Base-by-base conservation (phyloP, 2,888 invertebrate genomes). In the Geophilus truncorum region DNA sequence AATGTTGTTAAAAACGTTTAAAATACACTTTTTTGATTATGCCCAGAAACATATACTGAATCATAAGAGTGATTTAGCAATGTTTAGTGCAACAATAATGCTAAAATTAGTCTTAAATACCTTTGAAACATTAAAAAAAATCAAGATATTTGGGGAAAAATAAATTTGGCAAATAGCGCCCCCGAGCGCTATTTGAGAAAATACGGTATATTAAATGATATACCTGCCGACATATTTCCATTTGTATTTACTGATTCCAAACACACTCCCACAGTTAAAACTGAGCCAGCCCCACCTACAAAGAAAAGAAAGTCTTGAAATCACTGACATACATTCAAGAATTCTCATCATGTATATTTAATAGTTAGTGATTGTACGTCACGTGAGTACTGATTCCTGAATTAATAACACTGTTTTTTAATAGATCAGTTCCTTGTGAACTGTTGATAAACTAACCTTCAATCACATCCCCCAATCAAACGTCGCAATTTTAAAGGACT, bases 201-300 rank as follows among this genome's bases (percentile, higher is more conserved):
- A n/a, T n/a, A n/a, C n/a, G n/a, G 10, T 21, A 21, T 21, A 10
- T 57, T 21, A 21, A n/a, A 21, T n/a, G n/a, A n/a, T n/a, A 80
- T 83, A 86, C 87, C 85, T 85, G 30, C 87, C 86, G 3, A 96
- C 95, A 85, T 94, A 95, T 86, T 95, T 93, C 96, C 96, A 97
- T 86, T 94, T 94, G 5, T 92, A 91, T 0, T 94, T 94, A 82
- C 93, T 92, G 7, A 93, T 90, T 88, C 90, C 90, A 84, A 89
- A 90, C 1, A 89, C 90, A 82, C 89, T 89, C 15, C 97, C 97
- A 79, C 96, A 96, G 87, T 96, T 96, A 86, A 97, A 97, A 0
- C 96, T 96, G 80, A 97, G 88, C 97, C 97, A 97, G 0, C 97
- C 97, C 97, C 97, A 97, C 87, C 87, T 87, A 82, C 6, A 81